Percentiles rank a stretch among this genome's conserved stretches.
phyloP scores from a whole-genome alignment of 1,140 invertebrate species.

The Manduca sexta region DNA sequence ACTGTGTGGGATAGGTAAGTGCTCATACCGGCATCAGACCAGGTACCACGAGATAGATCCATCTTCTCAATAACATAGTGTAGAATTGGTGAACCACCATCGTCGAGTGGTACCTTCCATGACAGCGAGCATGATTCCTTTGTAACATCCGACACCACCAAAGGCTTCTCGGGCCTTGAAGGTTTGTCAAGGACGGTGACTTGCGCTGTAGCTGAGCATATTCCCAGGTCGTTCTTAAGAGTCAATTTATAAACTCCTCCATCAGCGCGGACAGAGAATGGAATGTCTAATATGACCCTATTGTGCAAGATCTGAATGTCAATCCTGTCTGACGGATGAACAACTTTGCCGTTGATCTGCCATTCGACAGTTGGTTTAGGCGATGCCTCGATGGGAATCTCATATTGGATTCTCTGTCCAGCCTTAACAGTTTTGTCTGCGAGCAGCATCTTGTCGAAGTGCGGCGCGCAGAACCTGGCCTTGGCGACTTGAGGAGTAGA shows the following conservation, averaged over 20 bases:
- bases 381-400: conserved; percentile 90
- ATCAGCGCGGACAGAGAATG: conserved; percentile 86
- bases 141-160: conserved; percentile 88
- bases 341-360: conserved; percentile 88
- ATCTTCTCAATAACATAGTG: conserved; percentile 98
- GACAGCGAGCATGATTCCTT: conserved; percentile 91
- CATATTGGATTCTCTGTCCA: conserved; percentile 91
- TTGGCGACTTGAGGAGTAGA: conserved; percentile 89
- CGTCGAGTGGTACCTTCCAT: conserved; percentile 89
- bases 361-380: conserved; percentile 90
- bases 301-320: conserved; percentile 83
- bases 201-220: conserved; percentile 85
- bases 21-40: conserved; percentile 94
- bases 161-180: conserved; percentile 87
- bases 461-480: conserved; percentile 88
- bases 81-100: conserved; percentile 94
- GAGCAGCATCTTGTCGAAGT: conserved; percentile 87
- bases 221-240: conserved; percentile 89
- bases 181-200: conserved; percentile 94
- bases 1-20: conserved; percentile 89
- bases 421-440: conserved; percentile 92
- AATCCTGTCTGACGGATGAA: conserved; percentile 79
- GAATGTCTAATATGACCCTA: conserved; percentile 90
- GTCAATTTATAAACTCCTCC: conserved; percentile 90
- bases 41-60: conserved; percentile 94